Percentiles rank a stretch among this genome's conserved stretches.
phyloP scores from a whole-genome alignment of 2,888 invertebrate genomes.

The Pemphredon lugubris region DNA sequence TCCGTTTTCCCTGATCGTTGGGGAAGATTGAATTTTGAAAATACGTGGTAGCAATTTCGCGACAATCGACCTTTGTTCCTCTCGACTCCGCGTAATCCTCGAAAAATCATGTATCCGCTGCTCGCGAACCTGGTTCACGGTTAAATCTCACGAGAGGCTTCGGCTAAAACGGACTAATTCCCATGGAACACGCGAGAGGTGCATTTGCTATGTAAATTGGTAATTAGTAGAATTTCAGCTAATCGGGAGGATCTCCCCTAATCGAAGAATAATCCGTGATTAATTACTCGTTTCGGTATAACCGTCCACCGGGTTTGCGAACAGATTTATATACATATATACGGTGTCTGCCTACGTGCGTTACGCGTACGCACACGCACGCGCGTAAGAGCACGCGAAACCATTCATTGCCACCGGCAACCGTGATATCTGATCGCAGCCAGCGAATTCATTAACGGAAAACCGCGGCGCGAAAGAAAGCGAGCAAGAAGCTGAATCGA shows the following conservation, averaged over 20 bases:
- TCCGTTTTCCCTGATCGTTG: too few relatives aligned
- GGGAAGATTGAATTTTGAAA: too few relatives aligned
- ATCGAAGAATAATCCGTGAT: slow-evolving; percentile 64
- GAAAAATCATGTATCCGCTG: slow-evolving; percentile 20
- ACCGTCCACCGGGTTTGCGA: neutral
- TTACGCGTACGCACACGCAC: too few relatives aligned
- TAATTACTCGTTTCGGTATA: slow-evolving; percentile 30
- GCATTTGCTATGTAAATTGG: slow-evolving; percentile 51
- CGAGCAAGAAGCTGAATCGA: slow-evolving; percentile 33
- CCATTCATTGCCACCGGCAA: slow-evolving; percentile 38
- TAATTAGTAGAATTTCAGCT: slow-evolving; percentile 43
- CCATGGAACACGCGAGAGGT: slow-evolving; percentile 33
- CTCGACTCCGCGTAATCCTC: too few relatives aligned
- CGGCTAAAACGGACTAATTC: slow-evolving; percentile 14
- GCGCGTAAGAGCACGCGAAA: slow-evolving; percentile 8
- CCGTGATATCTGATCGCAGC: slow-evolving; percentile 54
- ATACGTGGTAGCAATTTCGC: too few relatives aligned
- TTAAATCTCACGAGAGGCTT: neutral
- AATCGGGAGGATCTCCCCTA: slow-evolving; percentile 41
- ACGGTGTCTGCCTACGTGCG: too few relatives aligned
- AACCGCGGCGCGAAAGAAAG: slow-evolving; percentile 36
- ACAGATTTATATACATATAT: slow-evolving; percentile 16
- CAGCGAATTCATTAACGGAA: slow-evolving; percentile 62
- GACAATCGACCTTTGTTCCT: too few relatives aligned
- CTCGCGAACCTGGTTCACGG: slow-evolving; percentile 8